Conservation (phyloP, 2,888 invertebrate species). For the Leucophenga maculata region DNA sequence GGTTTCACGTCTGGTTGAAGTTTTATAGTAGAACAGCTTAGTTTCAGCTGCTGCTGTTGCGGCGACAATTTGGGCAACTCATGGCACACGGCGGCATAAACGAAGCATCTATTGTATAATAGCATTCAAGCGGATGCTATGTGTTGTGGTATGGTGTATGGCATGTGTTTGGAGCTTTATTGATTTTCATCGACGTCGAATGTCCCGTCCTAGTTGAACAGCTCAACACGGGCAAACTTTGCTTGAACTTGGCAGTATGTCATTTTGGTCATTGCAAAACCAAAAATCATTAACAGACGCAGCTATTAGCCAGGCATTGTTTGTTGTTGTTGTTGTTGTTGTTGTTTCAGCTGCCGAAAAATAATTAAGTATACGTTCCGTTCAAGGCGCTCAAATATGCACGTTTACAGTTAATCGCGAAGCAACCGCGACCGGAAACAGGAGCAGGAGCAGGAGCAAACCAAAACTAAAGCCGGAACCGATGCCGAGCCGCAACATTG, state of each 20-base stretch:
- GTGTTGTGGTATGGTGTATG: not conserved
- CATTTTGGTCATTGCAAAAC: constrained; percentile 6
- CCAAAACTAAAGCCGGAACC: not conserved
- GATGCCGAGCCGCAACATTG: not conserved
- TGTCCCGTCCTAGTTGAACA: not conserved
- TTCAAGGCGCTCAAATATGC: constrained; percentile 15
- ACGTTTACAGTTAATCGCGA: constrained; percentile 16
- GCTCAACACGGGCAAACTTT: not conserved
- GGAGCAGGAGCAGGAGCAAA: not conserved
- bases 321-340: not conserved
- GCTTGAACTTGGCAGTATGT: not conserved
- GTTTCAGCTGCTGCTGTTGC: no score
- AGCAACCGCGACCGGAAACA: not conserved
- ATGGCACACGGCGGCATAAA: no score
- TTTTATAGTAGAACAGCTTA: no score
- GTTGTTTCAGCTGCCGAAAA: not conserved
- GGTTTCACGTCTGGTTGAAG: no score
- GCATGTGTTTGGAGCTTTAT: not conserved
- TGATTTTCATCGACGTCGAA: not conserved
- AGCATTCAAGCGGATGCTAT: no score
- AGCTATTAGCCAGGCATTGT: constrained; percentile 11
- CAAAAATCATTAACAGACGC: constrained; percentile 31
- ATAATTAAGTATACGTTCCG: constrained; percentile 6
- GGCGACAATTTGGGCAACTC: no score
- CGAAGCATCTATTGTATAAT: no score